Evolutionary conservation across 2,888 invertebrate species (phyloP).

Genomic region (Brachyptera putata): DNA sequence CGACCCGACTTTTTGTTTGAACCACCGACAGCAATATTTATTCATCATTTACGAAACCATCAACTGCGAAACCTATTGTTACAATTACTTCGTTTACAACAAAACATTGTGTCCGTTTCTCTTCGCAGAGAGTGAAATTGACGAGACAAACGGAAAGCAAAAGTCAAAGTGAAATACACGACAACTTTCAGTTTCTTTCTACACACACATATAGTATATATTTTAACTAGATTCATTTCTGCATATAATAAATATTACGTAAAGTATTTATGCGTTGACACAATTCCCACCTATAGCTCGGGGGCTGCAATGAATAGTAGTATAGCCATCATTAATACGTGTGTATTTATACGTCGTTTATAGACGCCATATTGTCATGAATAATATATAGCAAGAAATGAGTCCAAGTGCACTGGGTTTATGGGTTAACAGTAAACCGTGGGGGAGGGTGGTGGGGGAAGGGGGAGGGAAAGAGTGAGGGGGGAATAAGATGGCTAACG

Average conservation of each 20-base stretch:
- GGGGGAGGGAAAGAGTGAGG: too few species aligned
- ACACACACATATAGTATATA: too few species aligned
- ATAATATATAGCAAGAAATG: slow-evolving; percentile 23
- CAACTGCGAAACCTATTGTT: neutral
- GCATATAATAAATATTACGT: neutral
- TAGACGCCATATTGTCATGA: neutral
- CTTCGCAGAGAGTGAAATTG: neutral
- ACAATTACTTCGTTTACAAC: neutral
- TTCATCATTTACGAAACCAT: neutral
- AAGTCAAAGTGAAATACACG: neutral
- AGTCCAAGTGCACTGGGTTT: slow-evolving; percentile 34
- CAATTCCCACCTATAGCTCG: slow-evolving; percentile 2
- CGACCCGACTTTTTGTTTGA: too few species aligned
- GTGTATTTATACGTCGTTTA: neutral
- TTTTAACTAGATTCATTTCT: too few species aligned
- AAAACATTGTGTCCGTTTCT: neutral
- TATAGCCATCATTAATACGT: neutral
- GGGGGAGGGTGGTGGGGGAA: too few species aligned
- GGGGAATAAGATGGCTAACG: too few species aligned
- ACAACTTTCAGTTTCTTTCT: neutral
- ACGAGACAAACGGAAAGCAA: neutral
- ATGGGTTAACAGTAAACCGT: slow-evolving; percentile 24
- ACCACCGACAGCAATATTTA: too few species aligned
- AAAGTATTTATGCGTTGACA: slow-evolving; percentile 4
- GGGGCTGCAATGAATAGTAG: too few species aligned